Percentiles rank a stretch among this genome's conserved stretches.
Conservation (phyloP, 1,140 invertebrate species). For the Diploscapter pachys region DNA sequence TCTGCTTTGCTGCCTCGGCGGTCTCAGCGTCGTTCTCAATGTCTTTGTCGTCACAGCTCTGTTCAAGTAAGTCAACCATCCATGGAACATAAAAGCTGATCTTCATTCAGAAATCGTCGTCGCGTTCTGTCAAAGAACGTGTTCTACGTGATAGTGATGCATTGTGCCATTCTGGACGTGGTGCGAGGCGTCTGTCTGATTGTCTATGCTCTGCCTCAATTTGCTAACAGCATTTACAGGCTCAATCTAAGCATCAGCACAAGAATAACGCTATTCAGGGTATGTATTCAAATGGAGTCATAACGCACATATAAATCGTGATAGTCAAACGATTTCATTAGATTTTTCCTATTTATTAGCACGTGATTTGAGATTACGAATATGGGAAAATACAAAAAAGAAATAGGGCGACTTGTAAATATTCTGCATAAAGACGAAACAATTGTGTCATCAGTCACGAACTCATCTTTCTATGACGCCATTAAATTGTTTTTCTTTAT, state of each 20-base stretch:
- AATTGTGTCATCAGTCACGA: too few relatives aligned
- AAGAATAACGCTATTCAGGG: not conserved
- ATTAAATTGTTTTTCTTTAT: too few relatives aligned
- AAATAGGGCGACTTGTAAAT: not conserved
- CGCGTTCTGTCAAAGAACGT: constrained; percentile 51
- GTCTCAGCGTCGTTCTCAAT: constrained; percentile 49
- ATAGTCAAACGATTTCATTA: not conserved
- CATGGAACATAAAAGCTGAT: too few relatives aligned
- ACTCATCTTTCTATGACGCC: too few relatives aligned
- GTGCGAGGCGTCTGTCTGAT: constrained; percentile 53
- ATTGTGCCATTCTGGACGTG: constrained; percentile 56
- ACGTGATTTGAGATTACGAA: not conserved
- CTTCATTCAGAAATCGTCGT: constrained; percentile 43
- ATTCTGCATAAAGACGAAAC: too few relatives aligned
- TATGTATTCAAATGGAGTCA: not conserved
- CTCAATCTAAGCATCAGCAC: not conserved
- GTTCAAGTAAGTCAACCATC: not conserved
- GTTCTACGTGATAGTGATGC: constrained; percentile 56
- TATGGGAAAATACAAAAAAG: not conserved
- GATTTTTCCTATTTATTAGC: not conserved
- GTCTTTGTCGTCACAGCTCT: constrained; percentile 49
- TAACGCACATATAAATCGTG: too few relatives aligned
- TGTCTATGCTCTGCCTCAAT: constrained; percentile 49
- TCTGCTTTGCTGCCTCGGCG: constrained; percentile 50
- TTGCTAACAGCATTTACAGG: constrained; percentile 2